phyloP scores from a whole-genome alignment of 2,797 vertebrate genomes.

The Macroramphosus scolopax region DNA sequence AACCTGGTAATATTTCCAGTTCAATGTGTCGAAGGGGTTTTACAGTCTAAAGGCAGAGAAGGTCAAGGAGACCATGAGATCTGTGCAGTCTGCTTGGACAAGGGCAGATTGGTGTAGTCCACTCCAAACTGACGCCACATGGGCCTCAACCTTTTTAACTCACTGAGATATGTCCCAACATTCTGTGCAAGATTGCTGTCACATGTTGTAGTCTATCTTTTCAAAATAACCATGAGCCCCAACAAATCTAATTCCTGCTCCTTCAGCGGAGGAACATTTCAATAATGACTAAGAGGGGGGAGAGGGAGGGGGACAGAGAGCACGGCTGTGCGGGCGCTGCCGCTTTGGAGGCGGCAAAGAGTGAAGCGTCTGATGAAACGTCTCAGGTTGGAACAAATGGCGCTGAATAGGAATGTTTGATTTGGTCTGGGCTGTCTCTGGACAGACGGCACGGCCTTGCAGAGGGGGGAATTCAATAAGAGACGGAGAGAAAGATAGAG shows the following conservation, averaged over 20 bases:
- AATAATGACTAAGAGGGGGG: slow-evolving; percentile 69
- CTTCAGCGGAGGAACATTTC: slow-evolving; percentile 66
- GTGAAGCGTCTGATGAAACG: slow-evolving; percentile 59
- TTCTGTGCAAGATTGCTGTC: slow-evolving; percentile 38
- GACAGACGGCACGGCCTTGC: slow-evolving; percentile 67
- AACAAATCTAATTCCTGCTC: slow-evolving; percentile 69
- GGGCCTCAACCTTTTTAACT: slow-evolving; percentile 47
- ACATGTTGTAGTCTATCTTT: slow-evolving; percentile 52
- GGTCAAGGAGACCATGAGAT: too few relatives aligned
- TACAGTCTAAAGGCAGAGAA: too few relatives aligned
- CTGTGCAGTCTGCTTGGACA: too few relatives aligned
- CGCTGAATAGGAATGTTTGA: slow-evolving; percentile 79
- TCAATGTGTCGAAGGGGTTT: not conserved
- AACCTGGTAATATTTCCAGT: slow-evolving; percentile 4
- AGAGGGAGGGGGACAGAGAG: slow-evolving; percentile 24
- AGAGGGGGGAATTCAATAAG: slow-evolving; percentile 76
- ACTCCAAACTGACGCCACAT: slow-evolving; percentile 21
- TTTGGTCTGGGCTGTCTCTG: slow-evolving; percentile 75
- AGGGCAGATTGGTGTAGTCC: slow-evolving; percentile 9
- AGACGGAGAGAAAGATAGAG: slow-evolving; percentile 68
- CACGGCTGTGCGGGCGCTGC: slow-evolving; percentile 60
- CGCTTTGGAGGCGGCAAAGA: slow-evolving; percentile 59
- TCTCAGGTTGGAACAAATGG: slow-evolving; percentile 66
- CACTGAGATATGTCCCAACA: slow-evolving; percentile 24
- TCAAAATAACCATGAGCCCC: slow-evolving; percentile 58